phyloP scores from a whole-genome alignment of 1,140 invertebrate genomes.

The Drosophila ogumai region DNA sequence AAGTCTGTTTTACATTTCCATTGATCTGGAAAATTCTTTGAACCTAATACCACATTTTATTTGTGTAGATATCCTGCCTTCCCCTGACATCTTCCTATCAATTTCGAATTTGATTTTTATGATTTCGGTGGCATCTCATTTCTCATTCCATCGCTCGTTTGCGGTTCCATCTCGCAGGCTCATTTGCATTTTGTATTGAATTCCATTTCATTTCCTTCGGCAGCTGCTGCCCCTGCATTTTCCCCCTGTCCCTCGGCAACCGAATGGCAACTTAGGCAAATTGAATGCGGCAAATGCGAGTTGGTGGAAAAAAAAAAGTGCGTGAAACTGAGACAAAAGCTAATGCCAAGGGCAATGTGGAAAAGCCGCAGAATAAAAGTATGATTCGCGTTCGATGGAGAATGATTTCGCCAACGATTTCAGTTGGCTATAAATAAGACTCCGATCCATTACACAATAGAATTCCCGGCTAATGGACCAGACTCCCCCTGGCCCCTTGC shows the following conservation, averaged over 20 bases:
- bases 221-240: constrained; percentile 63
- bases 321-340: constrained; percentile 23
- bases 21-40: not conserved
- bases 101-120: constrained; percentile 76
- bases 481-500: not conserved
- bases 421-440: constrained; percentile 25
- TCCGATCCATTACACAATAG: constrained; percentile 40
- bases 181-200: constrained; percentile 83
- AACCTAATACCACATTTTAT: constrained; percentile 8
- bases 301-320: constrained; percentile 21
- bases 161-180: constrained; percentile 48
- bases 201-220: constrained; percentile 61
- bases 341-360: constrained; percentile 56
- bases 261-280: constrained; percentile 78
- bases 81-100: constrained; percentile 12
- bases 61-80: constrained; percentile 1
- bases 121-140: constrained; percentile 59
- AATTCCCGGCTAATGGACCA: constrained; percentile 36
- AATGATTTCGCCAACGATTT: constrained; percentile 33
- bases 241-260: too few species aligned
- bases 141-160: constrained; percentile 25
- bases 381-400: constrained; percentile 20
- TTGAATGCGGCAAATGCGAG: constrained; percentile 66
- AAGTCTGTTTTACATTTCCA: not conserved
- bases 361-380: constrained; percentile 11